Percentiles rank a stretch among this genome's conserved stretches.
Evolutionary conservation across 2,113 vertebrate species (phyloP).

Genomic region (Circaetus cinerascens): DNA sequence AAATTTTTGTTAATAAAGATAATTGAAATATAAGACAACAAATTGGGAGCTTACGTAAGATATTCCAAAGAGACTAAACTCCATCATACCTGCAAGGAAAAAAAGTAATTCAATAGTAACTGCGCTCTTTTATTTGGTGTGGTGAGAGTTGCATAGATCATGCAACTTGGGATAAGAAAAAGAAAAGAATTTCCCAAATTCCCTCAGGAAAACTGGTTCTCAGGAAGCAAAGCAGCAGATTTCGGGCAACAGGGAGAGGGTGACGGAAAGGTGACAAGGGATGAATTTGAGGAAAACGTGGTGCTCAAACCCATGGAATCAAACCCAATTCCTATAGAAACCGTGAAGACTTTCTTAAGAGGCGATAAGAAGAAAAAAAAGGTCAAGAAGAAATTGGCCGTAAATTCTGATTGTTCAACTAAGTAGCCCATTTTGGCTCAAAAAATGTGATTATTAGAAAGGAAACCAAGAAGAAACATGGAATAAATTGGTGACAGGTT

Average conservation of each 20-base stretch:
- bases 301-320: too few species aligned
- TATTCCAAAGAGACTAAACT: slow-evolving; percentile 89
- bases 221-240: background rate
- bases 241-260: accelerated
- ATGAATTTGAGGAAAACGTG: background rate
- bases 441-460: too few species aligned
- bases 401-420: background rate
- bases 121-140: background rate
- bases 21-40: background rate
- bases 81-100: slow-evolving; percentile 81
- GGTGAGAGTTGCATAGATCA: accelerated
- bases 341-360: accelerated
- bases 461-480: background rate
- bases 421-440: too few species aligned
- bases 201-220: background rate
- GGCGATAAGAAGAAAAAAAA: accelerated
- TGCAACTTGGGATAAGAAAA: background rate
- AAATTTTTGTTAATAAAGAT: background rate
- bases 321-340: background rate
- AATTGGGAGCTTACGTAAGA: slow-evolving; percentile 75
- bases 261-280: too few species aligned
- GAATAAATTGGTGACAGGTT: too few species aligned
- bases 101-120: background rate
- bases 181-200: background rate
- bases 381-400: background rate